Evolutionary conservation across 1,140 invertebrate species (phyloP), one percentile per base, ranked within the genome.

Genomic region (Atta cephalotes): DNA sequence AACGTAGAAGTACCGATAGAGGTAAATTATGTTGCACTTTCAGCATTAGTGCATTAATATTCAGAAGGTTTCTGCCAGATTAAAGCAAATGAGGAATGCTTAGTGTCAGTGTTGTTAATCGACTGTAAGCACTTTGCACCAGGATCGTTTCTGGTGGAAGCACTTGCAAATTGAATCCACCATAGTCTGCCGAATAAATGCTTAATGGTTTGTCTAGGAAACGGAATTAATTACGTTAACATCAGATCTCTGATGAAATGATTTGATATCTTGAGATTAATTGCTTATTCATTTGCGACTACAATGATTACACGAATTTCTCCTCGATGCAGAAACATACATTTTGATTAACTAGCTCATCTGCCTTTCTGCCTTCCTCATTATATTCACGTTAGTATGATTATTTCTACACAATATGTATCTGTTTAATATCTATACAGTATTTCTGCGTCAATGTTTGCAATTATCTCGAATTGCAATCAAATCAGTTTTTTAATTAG

Each of bases 51-150:
- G 45, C 78, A 79, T 89, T 79, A 74, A 87, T 84, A 89, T 89
- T 84, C 77, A 72, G 60, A 25, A 76, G 85, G 56, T 62, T 74
- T 56, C 76, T 45, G 53, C 3, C 53, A 31, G 56, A 60, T 90
- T 87, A 62, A 89, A 89, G 79, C 88, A 85, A 90, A 87, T 66
- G 89, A 87, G 78, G 60, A 89, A 90, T 71, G 70, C 25, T 53
- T 16, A 63, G 53, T 60, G 86, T 68, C 72, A 87, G 78, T 89
- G 71, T 65, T 78, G 81, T 90, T 91, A 91, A 91, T 91, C 87
- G 87, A 89, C 80, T 84, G 80, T 70, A 60, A 90, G 85, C 81
- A 89, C 84, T 91, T 77, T 35, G 80, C 58, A 53, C 25, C 51
- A 78, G 49, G 66, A 91, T 89, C 62, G 71, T 81, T 91, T 91